A percentile compares a stretch with the other conserved stretches of the same genome.
Evolutionary conservation across 2,888 invertebrate species (phyloP).

Genomic region (Apocheima hispidaria): DNA sequence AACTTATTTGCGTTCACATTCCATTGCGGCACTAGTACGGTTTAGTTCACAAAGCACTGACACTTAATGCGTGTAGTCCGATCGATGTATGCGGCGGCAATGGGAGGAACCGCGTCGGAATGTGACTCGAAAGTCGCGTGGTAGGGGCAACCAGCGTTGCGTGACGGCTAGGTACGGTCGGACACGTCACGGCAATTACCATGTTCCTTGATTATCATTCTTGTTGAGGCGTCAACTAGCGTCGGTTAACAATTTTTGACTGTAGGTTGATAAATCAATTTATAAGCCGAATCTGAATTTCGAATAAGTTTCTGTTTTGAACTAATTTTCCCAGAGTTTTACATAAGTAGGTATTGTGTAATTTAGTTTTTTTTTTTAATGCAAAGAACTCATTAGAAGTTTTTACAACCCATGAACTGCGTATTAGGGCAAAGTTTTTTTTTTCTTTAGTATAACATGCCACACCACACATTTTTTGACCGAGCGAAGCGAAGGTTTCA

Average conservation of each 20-base stretch:
- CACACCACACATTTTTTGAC: no score
- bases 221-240: constrained; percentile 56
- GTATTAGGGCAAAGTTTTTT: not conserved
- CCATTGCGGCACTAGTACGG: constrained; percentile 62
- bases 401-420: no score
- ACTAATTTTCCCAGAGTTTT: no score
- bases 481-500: no score
- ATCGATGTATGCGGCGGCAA: constrained; percentile 55
- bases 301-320: not conserved
- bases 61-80: constrained; percentile 52
- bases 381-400: no score
- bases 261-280: constrained; percentile 32
- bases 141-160: constrained; percentile 75
- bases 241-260: constrained; percentile 49
- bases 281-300: not conserved
- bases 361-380: no score
- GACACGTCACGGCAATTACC: constrained; percentile 75
- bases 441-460: not conserved
- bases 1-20: constrained; percentile 52
- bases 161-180: constrained; percentile 69
- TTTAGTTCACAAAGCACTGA: constrained; percentile 50
- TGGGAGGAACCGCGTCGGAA: constrained; percentile 53
- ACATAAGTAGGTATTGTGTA: no score
- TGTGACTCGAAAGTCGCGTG: constrained; percentile 64
- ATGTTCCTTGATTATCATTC: constrained; percentile 70